Base-by-base conservation (phyloP, 2,888 invertebrate species). In the Thereva unica region DNA sequence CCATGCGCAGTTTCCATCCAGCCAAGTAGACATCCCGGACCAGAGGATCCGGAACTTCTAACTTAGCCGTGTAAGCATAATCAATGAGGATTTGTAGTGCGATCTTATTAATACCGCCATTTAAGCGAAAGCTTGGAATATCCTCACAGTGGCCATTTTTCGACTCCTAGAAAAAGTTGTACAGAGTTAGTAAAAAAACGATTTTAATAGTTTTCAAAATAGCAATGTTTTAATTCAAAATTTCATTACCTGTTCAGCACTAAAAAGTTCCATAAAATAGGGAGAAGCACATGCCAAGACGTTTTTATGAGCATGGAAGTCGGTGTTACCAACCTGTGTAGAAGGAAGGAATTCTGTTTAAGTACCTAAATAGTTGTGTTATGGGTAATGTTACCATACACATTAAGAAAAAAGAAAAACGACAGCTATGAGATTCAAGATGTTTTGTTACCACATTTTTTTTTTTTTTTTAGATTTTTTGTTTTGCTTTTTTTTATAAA, bases 41-140 rank as follows among this genome's bases (percentile, higher is more conserved):
- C 71, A 82, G 82, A 52, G 75, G 75, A 70, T 83, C 80, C 65
- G 82, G 82, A 70, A 84, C 84, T 69, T 81, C 80, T 72, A 86
- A 77, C 80, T 86, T 86, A 38, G 90, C 88, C 10, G 93, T 92
- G 82, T 94, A 95, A 55, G 90, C 90, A 82, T 89, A 94, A 77
- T 92, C 89, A 54, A 94, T 86, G 52, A 94, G 84, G 70, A 87
- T 85, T 73, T 89, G 87, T 75, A 94, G 83, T 55, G 91, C 89
- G 53, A 84, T 85, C 73, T 83, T 85, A 74, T 89, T 88, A 69
- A 89, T 82, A 47, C 85, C 85, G 10, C 86, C 86, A 75, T 86
- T 86, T 71, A 89, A 78, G 75, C 86, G 86, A 78, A 86, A 87
- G 7, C 72, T 73, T 10, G 73, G 73, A 65, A 72, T 71, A 38